Evolutionary conservation across 2,797 vertebrate genomes (phyloP), one percentile per base, ranked within the genome.

Genomic region (Phaenicophaeus curvirostris): DNA sequence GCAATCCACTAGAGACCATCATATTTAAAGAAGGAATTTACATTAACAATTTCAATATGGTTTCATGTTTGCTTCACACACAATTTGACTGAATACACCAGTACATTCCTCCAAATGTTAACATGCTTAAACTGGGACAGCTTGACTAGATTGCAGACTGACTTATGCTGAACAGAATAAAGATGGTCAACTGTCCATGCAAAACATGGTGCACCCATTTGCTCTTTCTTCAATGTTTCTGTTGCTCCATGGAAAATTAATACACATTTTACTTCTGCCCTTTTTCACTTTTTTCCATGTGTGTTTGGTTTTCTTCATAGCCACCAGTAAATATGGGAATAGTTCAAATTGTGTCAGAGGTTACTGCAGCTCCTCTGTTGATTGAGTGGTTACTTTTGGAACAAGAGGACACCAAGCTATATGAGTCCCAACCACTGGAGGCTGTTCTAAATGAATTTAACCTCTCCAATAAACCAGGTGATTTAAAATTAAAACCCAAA

Each of bases 41-140:
- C 62, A 88, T 80, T 86, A 95, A 78, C 58, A n/a, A 39, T 81
- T 95, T 84, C 91, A 94, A 37, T 81, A 50, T 25, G 8, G 94
- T 88, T 96, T 78, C 55, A 15, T 44, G 79, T 90, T 95, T 92
- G 31, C 78, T 93, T 94, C 91, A 87, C 0, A 12, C 57, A 30
- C 85, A 75, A 44, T 87, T 92, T 92, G 83, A 93, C 86, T 94
- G 90, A 65, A 51, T 58, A 28, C 28, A 58, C 73, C 81, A 76
- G 59, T 76, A 72, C 82, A 76, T 92, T 89, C 79, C 73, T 84
- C 84, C 72, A 35, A 73, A 55, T 90, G 86, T 76, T 90, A 39
- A 3, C 63, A 35, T 10, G 55, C 68, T 94, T 62, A 41, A 87
- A 77, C 23, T 4, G 10, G 82, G 54, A 62, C 89, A 95, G 93